Base-by-base conservation (phyloP, 2,113 vertebrate genomes). In the Solenodon paradoxus region DNA sequence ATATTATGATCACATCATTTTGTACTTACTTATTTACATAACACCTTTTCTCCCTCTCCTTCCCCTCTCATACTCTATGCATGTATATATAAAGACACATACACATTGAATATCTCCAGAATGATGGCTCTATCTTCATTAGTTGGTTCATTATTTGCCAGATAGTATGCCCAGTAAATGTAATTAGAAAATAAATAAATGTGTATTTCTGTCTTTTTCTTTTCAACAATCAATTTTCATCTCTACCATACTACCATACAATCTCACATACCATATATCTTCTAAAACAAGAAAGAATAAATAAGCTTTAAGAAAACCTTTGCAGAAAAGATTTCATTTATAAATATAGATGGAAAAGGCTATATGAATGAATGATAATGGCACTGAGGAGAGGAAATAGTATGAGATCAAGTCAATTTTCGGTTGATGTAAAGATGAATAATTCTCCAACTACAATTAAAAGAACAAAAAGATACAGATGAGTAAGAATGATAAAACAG, bases 371-470 rank as follows among this genome's bases (percentile, higher is more conserved):
- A 55, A 82, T 42, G 30, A 64, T 75, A 71, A 38, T 84, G 57
- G 80, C 4, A 51, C 30, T 9, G 16, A 78, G 12, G 5, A 82
- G 24, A 90, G 15, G 87, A 95, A 88, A 80, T 3, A 66, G 30
- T 79, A 26, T 92, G 77, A 87, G 26, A 64, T 68, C 59, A 87
- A 87, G 83, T 93, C 16, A 82, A 40, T 49, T 78, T 81, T 87
- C 82, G 17, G 22, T 87, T 82, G 19, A 42, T 38, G 49, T 57
- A 35, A 45, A 75, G 53, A 88, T 78, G 40, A 77, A 49, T 68
- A 32, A 47, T 86, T 75, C 40, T 30, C 26, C 20, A 40, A 75
- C 16, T 20, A 35, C 9, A 69, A 57, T 90, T 93, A 42, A 90
- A 61, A 68, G 20, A 79, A 94, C 10, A 20, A 53, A 13, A 2